Base-by-base conservation (phyloP, 2,888 invertebrate genomes). In the Lepidochrysops patricia region DNA sequence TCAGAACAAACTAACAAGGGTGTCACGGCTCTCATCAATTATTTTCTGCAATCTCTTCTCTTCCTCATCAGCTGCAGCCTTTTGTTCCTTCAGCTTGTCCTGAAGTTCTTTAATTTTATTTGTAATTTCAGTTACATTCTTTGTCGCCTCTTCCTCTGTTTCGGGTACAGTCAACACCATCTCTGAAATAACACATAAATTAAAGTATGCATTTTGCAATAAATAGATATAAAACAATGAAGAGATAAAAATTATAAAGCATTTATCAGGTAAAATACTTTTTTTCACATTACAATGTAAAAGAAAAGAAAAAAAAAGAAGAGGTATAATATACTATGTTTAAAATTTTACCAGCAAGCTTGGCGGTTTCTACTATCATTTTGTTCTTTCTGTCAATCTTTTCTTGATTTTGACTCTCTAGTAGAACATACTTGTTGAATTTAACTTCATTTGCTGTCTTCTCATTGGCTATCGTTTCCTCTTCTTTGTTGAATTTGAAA, bases 371-470 rank as follows among this genome's bases (percentile, higher is more conserved):
- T 0, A 81, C 71, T 65, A 90, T 76, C 73, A 81, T 76, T 52
- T 74, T 72, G 67, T 84, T 84, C 63, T 82, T 82, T 57, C 79
- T 84, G 48, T 83, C 75, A 57, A 90, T 81, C 67, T 81, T 85
- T 63, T 89, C 84, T 65, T 90, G 87, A 65, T 90, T 86, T 67
- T 89, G 90, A 58, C 82, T 84, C 64, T 89, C 88, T 50, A 89
- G 69, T 37, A 89, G 61, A 32, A 81, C 75, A 9, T 86, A 68
- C 67, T 87, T 84, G 64, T 83, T 87, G 62, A 79, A 82, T 65
- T 87, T 86, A n/a, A 79, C 72, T 65, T 89, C 87, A 67, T 85
- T 85, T 1, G 76, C 72, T 34, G 79, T 80, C 61, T 85, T 86
- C 64, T 88, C 85, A 70, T 88, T 85, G 4, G 82, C 82, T 60